Conservation (phyloP, 2,888 invertebrate genomes). For the Chironomus tentans region DNA sequence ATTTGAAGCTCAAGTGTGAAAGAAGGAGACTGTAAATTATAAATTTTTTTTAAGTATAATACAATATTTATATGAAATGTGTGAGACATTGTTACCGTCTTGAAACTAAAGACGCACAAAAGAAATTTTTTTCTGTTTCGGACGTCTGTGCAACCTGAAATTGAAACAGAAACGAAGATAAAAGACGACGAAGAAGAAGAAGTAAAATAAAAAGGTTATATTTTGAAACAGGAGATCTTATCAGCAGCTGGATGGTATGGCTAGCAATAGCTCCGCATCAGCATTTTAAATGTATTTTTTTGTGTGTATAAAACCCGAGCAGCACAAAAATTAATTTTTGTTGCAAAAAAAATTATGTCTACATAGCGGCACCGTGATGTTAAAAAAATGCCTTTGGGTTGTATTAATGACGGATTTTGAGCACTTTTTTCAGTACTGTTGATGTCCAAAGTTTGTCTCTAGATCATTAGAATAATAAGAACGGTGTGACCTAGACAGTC, state of each 20-base stretch:
- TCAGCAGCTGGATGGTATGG: constrained; percentile 10
- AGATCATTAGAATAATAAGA: too few species aligned
- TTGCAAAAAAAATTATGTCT: too few species aligned
- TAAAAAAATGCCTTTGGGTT: too few species aligned
- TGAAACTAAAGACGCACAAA: not conserved
- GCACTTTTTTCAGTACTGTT: too few species aligned
- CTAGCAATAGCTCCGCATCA: not conserved
- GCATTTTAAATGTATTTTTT: constrained; percentile 7
- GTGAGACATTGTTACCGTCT: not conserved
- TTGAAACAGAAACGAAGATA: not conserved
- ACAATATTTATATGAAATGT: too few species aligned
- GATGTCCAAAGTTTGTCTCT: too few species aligned
- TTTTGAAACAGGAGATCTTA: constrained; percentile 17
- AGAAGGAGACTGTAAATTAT: not conserved
- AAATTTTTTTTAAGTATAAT: too few species aligned
- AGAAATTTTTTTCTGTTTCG: not conserved
- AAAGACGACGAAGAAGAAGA: not conserved
- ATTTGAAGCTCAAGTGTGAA: not conserved
- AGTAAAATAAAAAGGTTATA: not conserved
- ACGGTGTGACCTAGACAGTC: too few species aligned
- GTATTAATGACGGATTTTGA: too few species aligned
- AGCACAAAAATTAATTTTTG: too few species aligned
- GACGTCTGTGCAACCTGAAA: not conserved
- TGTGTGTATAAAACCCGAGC: not conserved
- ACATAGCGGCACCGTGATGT: too few species aligned